These are phyloP conservation scores for Semibalanus balanoides DNA, from an alignment of 1,140 invertebrate genomes.

Conservation along the genomic window DNA sequence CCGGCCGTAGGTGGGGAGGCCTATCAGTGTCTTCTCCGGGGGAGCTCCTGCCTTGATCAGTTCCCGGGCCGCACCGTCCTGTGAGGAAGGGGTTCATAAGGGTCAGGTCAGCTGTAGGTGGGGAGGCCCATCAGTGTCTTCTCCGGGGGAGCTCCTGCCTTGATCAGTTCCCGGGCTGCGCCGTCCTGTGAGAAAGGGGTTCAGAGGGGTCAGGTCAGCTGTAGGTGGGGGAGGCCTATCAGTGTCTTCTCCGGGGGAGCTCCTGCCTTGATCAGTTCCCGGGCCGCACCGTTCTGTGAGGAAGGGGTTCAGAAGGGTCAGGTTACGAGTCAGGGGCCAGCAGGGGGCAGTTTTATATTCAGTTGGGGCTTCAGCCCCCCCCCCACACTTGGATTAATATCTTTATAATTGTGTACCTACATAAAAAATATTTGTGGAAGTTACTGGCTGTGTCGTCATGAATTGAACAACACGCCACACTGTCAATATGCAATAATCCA, in stretches of 20 bases:
- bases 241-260: conserved; percentile 89
- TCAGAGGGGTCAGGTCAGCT: conserved; percentile 39
- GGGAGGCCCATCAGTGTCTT: conserved; percentile 84
- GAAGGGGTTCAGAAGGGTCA: neutral
- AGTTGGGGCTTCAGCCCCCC: too few relatives aligned
- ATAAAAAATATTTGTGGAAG: too few relatives aligned
- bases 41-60: conserved; percentile 90
- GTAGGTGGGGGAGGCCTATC: conserved; percentile 76
- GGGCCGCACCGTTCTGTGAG: conserved; percentile 66
- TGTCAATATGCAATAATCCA: too few relatives aligned
- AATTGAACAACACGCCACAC: too few relatives aligned
- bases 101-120: conserved; percentile 59
- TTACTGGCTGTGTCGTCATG: neutral
- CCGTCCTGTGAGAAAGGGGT: conserved; percentile 48
- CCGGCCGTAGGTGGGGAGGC: conserved; percentile 77
- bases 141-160: conserved; percentile 83
- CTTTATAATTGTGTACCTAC: too few relatives aligned
- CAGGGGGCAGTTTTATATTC: too few relatives aligned
- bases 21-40: conserved; percentile 86
- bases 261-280: conserved; percentile 85
- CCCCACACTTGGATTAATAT: too few relatives aligned
- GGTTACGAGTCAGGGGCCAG: conserved; percentile 26
- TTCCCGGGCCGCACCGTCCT: conserved; percentile 80
- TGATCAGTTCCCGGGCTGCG: conserved; percentile 81
- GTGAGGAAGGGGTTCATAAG: conserved; percentile 14